Evolutionary conservation across 2,113 vertebrate species (phyloP).

Genomic region (Cromileptes altivelis): DNA sequence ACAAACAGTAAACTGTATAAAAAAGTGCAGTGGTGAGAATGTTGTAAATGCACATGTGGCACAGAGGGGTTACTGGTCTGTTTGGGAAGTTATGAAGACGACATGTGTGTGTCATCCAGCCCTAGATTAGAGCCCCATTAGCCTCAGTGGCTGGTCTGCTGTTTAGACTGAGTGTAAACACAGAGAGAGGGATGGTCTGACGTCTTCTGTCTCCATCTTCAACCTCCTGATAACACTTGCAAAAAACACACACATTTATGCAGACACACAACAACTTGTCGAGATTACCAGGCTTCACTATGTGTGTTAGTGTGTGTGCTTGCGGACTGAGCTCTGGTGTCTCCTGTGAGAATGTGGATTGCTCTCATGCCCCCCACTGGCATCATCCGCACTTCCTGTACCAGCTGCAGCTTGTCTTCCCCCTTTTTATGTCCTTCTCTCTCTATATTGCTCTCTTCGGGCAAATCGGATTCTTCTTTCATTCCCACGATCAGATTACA

Average conservation of each 20-base stretch:
- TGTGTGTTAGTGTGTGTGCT: constrained; percentile 43
- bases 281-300: constrained; percentile 48
- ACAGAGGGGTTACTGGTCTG: constrained; percentile 49
- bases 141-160: constrained; percentile 80
- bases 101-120: constrained; percentile 81
- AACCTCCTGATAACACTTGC: constrained; percentile 65
- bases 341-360: constrained; percentile 61
- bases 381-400: constrained; percentile 77
- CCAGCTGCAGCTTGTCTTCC: constrained; percentile 78
- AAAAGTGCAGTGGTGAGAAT: constrained; percentile 14
- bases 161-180: constrained; percentile 85
- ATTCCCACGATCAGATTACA: constrained; percentile 74
- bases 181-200: constrained; percentile 74
- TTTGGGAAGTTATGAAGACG: constrained; percentile 61
- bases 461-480: constrained; percentile 44
- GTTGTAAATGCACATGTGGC: constrained; percentile 58
- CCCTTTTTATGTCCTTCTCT: constrained; percentile 3
- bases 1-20: neutral
- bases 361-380: constrained; percentile 75
- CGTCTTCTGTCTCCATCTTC: constrained; percentile 70
- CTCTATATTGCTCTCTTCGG: constrained; percentile 27
- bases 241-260: constrained; percentile 25
- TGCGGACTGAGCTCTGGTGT: constrained; percentile 40
- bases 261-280: constrained; percentile 51
- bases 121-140: constrained; percentile 85